Evolutionary conservation across 2,797 vertebrate genomes (phyloP).

Genomic region (Melanotaenia pygmaea): DNA sequence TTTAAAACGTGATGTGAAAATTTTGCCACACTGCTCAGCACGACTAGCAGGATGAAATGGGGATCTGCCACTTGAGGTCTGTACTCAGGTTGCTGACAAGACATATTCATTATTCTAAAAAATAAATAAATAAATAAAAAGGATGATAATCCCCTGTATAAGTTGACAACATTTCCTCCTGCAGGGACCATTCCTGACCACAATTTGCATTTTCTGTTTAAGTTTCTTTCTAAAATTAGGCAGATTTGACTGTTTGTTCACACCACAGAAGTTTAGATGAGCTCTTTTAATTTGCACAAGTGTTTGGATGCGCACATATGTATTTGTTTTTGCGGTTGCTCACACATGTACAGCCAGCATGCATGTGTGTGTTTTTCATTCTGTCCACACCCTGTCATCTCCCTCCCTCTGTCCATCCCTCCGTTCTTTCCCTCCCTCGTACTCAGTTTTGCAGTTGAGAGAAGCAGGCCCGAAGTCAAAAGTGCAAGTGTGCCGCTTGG

Average conservation of each 20-base stretch:
- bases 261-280: slow-evolving; percentile 61
- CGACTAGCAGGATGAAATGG: not conserved
- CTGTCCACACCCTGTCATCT: slow-evolving; percentile 74
- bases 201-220: slow-evolving; percentile 20
- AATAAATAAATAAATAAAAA: not conserved
- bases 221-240: slow-evolving; percentile 47
- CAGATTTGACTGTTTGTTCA: slow-evolving; percentile 43
- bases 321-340: slow-evolving; percentile 69
- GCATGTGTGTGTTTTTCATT: slow-evolving; percentile 69
- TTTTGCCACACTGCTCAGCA: no score
- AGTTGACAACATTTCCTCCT: slow-evolving; percentile 16
- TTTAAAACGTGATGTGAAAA: no score
- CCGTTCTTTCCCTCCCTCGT: slow-evolving; percentile 49
- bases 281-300: slow-evolving; percentile 64
- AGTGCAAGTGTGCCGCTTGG: slow-evolving; percentile 79
- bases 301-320: slow-evolving; percentile 66
- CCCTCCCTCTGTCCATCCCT: slow-evolving; percentile 37
- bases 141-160: slow-evolving; percentile 10
- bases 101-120: not conserved
- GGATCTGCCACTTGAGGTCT: slow-evolving; percentile 11
- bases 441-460: slow-evolving; percentile 52
- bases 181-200: slow-evolving; percentile 2
- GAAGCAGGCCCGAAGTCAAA: slow-evolving; percentile 75
- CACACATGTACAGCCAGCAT: slow-evolving; percentile 62
- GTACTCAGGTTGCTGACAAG: slow-evolving; percentile 5